Conservation (phyloP, 1,140 invertebrate species). For the Vanessa tameamea region DNA sequence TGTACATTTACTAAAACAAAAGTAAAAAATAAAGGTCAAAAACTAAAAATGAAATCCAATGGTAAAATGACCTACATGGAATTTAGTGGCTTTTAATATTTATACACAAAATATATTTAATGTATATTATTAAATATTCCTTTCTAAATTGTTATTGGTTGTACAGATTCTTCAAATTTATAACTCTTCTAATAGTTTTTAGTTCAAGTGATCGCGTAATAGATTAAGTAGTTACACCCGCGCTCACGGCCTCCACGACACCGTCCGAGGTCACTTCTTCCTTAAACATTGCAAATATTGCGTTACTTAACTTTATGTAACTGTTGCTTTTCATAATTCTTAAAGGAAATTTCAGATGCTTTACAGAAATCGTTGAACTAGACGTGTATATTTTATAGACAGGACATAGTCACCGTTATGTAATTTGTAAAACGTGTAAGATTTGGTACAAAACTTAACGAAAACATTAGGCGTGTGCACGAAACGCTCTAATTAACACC, state of each 20-base stretch:
- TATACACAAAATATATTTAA: too few species aligned
- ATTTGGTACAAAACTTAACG: constrained; percentile 30
- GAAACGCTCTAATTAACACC: constrained; percentile 71
- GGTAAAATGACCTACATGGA: too few species aligned
- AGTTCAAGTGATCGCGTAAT: constrained; percentile 23
- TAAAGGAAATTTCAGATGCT: neutral
- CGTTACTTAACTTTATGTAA: constrained; percentile 31
- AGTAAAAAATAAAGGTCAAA: too few species aligned
- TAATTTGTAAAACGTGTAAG: constrained; percentile 15
- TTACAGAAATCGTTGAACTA: neutral
- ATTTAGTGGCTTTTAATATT: too few species aligned
- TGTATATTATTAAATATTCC: too few species aligned
- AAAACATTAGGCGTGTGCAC: constrained; percentile 36
- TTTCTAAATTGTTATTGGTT: neutral
- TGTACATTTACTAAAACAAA: too few species aligned
- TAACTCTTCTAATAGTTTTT: neutral
- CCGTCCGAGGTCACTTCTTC: constrained; percentile 57
- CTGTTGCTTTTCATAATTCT: neutral
- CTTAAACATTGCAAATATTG: constrained; percentile 46
- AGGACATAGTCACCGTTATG: constrained; percentile 1
- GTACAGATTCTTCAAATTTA: neutral
- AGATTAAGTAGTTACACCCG: constrained; percentile 30
- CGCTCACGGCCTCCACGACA: constrained; percentile 49
- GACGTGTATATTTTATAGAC: neutral
- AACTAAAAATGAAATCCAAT: too few species aligned